Conservation (phyloP, 2,888 invertebrate genomes). For the Dynastes hyllus region DNA sequence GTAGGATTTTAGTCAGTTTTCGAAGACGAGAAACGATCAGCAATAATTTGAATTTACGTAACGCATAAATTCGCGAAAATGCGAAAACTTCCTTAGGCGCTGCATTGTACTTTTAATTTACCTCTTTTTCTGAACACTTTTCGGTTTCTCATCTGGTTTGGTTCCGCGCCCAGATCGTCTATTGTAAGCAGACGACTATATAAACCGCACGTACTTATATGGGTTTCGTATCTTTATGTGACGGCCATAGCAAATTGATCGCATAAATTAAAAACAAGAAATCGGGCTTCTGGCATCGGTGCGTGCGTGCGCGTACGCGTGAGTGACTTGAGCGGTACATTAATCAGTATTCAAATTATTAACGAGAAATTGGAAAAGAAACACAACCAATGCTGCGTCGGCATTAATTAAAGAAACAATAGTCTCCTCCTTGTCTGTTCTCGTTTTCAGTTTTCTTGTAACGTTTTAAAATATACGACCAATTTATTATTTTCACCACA, state of each 20-base stretch:
- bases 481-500: not conserved
- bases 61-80: not conserved
- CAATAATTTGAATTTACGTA: too few relatives aligned
- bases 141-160: slow-evolving; percentile 15
- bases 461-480: not conserved
- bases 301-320: slow-evolving; percentile 27
- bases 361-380: slow-evolving; percentile 46
- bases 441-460: not conserved
- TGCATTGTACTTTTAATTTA: slow-evolving; percentile 20
- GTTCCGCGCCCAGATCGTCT: slow-evolving; percentile 32
- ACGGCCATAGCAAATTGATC: slow-evolving; percentile 50
- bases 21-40: too few relatives aligned
- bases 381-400: not conserved
- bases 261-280: slow-evolving; percentile 51
- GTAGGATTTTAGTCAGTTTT: too few relatives aligned
- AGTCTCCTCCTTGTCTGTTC: not conserved
- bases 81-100: not conserved
- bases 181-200: slow-evolving; percentile 35
- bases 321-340: slow-evolving; percentile 27
- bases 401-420: slow-evolving; percentile 11
- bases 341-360: slow-evolving; percentile 47
- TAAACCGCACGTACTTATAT: slow-evolving; percentile 35
- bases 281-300: slow-evolving; percentile 29
- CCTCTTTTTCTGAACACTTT: not conserved
- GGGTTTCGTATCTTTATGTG: slow-evolving; percentile 49